Conservation (phyloP, 2,888 invertebrate species). For the Plebejus anna region DNA sequence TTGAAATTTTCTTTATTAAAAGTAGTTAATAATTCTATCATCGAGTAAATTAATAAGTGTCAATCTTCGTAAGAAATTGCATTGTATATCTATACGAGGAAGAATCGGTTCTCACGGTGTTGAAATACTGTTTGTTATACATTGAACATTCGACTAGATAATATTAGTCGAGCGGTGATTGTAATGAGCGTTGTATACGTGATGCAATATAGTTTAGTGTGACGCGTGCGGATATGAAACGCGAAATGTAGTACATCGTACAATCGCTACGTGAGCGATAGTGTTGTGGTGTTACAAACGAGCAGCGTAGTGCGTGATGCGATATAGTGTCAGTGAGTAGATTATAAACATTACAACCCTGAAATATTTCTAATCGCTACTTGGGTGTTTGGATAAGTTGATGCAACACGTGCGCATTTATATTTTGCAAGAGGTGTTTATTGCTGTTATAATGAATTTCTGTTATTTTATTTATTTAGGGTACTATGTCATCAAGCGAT, state of each 20-base stretch:
- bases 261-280: neutral
- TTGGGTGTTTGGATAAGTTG: slow-evolving; percentile 35
- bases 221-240: neutral
- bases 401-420: slow-evolving; percentile 34
- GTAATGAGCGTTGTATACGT: neutral
- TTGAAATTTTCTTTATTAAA: neutral
- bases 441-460: neutral
- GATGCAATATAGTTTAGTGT: neutral
- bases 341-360: slow-evolving; percentile 39
- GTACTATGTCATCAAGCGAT: too few relatives aligned
- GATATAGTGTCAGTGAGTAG: slow-evolving; percentile 13
- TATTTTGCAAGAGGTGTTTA: neutral
- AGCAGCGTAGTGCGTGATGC: neutral
- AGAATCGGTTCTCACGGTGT: neutral
- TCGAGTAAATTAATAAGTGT: neutral
- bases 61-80: slow-evolving; percentile 1
- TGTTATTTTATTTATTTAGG: too few relatives aligned
- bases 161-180: neutral
- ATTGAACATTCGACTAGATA: neutral
- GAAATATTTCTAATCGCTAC: slow-evolving; percentile 44
- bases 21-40: neutral
- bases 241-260: neutral
- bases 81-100: slow-evolving; percentile 7
- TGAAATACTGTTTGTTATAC: neutral
- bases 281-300: neutral